A percentile compares a stretch with the other conserved stretches of the same genome.
phyloP scores from a whole-genome alignment of 2,797 vertebrate species.

The Poliocrania exsul region DNA sequence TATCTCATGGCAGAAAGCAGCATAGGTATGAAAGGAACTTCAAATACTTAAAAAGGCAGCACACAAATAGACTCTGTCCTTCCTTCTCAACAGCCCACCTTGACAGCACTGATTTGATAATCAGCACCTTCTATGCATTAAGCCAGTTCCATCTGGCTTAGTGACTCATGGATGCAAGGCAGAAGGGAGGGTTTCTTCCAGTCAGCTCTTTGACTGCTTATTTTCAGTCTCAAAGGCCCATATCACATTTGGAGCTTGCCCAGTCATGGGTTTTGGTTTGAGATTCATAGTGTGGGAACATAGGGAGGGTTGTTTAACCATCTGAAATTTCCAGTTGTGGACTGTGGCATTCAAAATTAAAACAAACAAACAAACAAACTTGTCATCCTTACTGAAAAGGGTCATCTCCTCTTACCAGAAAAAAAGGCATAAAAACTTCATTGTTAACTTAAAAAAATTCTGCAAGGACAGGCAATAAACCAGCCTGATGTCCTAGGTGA shows the following conservation, averaged over 20 bases:
- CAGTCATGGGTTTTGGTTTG: conserved; percentile 39
- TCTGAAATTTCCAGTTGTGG: background rate
- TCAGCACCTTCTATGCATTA: background rate
- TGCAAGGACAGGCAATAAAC: background rate
- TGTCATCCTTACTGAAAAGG: background rate
- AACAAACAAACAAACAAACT: background rate
- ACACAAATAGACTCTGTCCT: background rate
- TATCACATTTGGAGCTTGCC: background rate
- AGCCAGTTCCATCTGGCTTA: background rate
- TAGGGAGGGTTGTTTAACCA: background rate
- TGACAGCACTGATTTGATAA: background rate
- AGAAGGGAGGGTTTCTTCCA: background rate
- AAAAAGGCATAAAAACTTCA: background rate
- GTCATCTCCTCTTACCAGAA: background rate
- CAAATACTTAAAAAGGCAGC: background rate
- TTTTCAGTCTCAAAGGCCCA: conserved; percentile 32
- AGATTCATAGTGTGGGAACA: background rate
- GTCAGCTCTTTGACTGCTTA: background rate
- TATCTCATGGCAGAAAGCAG: background rate
- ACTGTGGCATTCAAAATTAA: background rate
- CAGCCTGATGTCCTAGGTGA: background rate
- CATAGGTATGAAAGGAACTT: conserved; percentile 18
- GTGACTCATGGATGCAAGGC: background rate
- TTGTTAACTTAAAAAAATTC: background rate
- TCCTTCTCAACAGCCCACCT: background rate